These are phyloP conservation scores for Agelas oroides DNA, from an alignment of 37 sponge, comb jelly and placozoan species.

Conservation along the genomic window DNA sequence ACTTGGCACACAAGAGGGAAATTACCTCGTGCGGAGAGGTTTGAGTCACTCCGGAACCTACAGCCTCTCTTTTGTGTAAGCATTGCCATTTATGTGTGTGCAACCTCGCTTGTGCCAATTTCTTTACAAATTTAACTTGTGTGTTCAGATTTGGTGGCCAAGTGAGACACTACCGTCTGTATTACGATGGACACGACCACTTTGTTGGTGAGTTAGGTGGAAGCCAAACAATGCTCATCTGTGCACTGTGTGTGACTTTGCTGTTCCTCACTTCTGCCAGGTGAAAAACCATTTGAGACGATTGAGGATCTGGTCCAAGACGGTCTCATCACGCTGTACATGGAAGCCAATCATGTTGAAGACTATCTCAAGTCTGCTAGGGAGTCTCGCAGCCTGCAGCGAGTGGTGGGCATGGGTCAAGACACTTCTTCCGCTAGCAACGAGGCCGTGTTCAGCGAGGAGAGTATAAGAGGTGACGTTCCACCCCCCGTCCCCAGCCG, in stretches of 20 bases:
- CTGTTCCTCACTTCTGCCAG: conserved; percentile 37
- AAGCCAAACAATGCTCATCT: not conserved
- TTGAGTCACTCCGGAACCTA: conserved; percentile 77
- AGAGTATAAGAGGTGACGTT: not conserved
- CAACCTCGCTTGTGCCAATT: not conserved
- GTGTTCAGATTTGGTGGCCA: conserved; percentile 55
- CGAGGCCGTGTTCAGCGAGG: not conserved
- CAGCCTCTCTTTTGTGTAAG: conserved; percentile 89
- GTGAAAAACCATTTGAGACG: conserved; percentile 87
- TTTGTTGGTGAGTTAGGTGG: conserved; percentile 77
- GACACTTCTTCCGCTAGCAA: not conserved
- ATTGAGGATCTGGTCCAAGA: conserved; percentile 90
- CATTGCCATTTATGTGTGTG: not conserved
- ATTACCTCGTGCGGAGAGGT: conserved; percentile 79
- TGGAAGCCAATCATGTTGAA: conserved; percentile 83
- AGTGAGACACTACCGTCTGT: conserved; percentile 78
- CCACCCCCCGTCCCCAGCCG: conserved; percentile 5
- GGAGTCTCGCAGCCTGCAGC: conserved; percentile 7
- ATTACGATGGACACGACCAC: conserved; percentile 53
- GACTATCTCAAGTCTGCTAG: conserved; percentile 60
- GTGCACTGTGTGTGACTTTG: not conserved
- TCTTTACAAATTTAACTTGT: not conserved
- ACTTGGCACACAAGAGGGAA: conserved; percentile 67
- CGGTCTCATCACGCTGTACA: conserved; percentile 85
- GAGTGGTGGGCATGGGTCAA: not conserved